Conservation (phyloP, 2,888 invertebrate species). For the Sialis fuliginosa region DNA sequence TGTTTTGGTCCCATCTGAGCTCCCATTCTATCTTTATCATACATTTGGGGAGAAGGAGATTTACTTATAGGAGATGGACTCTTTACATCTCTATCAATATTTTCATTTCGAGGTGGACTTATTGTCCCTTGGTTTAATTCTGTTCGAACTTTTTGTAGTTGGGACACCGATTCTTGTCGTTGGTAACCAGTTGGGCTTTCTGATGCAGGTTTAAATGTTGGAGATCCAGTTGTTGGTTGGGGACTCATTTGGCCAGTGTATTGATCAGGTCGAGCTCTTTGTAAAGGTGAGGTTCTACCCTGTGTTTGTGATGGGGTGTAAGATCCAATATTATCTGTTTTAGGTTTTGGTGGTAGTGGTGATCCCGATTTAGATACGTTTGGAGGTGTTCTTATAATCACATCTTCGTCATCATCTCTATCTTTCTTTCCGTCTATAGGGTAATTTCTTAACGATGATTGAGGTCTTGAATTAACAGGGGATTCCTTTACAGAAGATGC, state of each 20-base stretch:
- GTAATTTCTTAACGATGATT: neutral
- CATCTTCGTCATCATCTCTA: slow-evolving; percentile 9
- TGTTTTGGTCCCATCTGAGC: too few relatives aligned
- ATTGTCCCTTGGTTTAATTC: too few relatives aligned
- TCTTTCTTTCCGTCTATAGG: slow-evolving; percentile 4
- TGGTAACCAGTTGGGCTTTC: too few relatives aligned
- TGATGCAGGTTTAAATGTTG: too few relatives aligned
- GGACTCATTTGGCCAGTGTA: neutral
- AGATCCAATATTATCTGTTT: neutral
- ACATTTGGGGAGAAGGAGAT: too few relatives aligned
- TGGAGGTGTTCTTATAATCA: slow-evolving; percentile 4
- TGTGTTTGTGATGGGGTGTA: neutral
- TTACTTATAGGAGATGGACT: too few relatives aligned
- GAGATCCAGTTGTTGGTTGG: neutral
- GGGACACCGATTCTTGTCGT: too few relatives aligned
- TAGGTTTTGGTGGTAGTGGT: neutral
- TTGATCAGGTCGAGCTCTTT: neutral
- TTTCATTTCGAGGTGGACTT: too few relatives aligned
- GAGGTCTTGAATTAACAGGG: slow-evolving; percentile 6
- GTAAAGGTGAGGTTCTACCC: neutral
- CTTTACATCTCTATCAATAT: too few relatives aligned
- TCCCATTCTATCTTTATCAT: too few relatives aligned
- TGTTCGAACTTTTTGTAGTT: too few relatives aligned
- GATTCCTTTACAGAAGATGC: slow-evolving; percentile 13
- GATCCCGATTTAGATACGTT: slow-evolving; percentile 6